Base-by-base conservation (phyloP, 2,888 invertebrate genomes). In the Meiosimyza decipiens region DNA sequence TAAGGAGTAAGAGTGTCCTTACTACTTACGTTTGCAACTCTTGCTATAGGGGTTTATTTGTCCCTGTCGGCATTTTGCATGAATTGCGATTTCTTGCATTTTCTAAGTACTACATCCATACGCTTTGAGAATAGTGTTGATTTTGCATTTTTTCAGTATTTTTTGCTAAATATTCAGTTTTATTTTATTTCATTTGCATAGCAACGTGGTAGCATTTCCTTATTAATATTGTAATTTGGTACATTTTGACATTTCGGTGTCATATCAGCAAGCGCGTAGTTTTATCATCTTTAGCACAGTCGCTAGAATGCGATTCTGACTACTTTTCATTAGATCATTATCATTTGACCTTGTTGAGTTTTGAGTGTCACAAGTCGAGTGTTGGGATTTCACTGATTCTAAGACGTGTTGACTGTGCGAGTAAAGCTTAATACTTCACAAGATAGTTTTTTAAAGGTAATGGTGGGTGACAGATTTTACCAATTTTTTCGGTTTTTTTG, bases 71-170 rank as follows among this genome's bases (percentile, higher is more conserved):
- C 55, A 13, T 49, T 18, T 22, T 59, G 16, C 50, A 28, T 40
- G 18, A 50, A 11, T 49, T 47, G 22, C 18, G 16, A 49, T 59
- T 59, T 68, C 13, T 54, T 15, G 12, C 16, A 13, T 22, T 18
- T 47, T 65, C 33, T 33, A 40, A n/a, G 5, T 60, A 13, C 16
- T 22, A 52, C 13, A 9, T 28, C 55, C 6, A 6, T 33, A 28
- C 49, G 22, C 15, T 33, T 33, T 15, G 7, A n/a, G 16, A 47
- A 67, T 49, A 62, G 69, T 62, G 69, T 62, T 62, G 69, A 70
- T 62, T 62, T 60, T 62, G 60, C 60, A 33, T 51, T 33, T 62
- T 33, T 51, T n/a, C 16, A 49, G 4, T 63, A 11, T 6, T 63
- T 40, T 33, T 63, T 63, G 12, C 18, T 50, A 7, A 49, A 49